Conservation (phyloP, 2,888 invertebrate genomes). For the Dolomedes plantarius region DNA sequence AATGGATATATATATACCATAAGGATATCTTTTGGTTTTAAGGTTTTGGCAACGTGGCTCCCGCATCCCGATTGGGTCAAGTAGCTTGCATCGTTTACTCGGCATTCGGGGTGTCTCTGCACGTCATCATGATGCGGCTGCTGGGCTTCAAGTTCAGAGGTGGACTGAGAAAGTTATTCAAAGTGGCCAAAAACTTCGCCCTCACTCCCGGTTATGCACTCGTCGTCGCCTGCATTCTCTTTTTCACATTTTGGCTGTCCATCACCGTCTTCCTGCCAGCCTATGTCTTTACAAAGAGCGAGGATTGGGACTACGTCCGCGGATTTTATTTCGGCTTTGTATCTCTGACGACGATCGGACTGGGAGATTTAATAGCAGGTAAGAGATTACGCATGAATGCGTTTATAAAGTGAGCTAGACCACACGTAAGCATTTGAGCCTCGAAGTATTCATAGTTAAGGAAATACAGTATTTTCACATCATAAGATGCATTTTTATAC, state of each 20-base stretch:
- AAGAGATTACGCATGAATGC: too few relatives aligned
- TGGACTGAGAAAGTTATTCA: background rate
- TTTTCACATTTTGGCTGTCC: background rate
- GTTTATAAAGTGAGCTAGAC: too few relatives aligned
- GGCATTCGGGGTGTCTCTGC: conserved; percentile 32
- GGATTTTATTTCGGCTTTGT: conserved; percentile 33
- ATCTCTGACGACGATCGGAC: conserved; percentile 37
- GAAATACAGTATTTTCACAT: too few relatives aligned
- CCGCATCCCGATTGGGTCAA: background rate
- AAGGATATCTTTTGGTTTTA: background rate
- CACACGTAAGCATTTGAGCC: too few relatives aligned
- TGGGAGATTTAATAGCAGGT: conserved; percentile 56
- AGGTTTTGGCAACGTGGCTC: conserved; percentile 52
- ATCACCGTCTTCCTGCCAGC: conserved; percentile 24
- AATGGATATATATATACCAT: too few relatives aligned
- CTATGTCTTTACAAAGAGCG: background rate
- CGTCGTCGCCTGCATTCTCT: background rate
- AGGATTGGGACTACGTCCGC: conserved; percentile 21
- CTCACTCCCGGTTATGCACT: background rate
- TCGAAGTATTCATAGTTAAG: too few relatives aligned
- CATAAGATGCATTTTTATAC: too few relatives aligned
- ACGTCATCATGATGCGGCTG: conserved; percentile 21
- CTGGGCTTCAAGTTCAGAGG: conserved; percentile 21
- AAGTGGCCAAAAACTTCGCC: background rate
- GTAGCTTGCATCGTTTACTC: conserved; percentile 23